Conservation (phyloP, 2,888 invertebrate genomes). For the Rhingia campestris region DNA sequence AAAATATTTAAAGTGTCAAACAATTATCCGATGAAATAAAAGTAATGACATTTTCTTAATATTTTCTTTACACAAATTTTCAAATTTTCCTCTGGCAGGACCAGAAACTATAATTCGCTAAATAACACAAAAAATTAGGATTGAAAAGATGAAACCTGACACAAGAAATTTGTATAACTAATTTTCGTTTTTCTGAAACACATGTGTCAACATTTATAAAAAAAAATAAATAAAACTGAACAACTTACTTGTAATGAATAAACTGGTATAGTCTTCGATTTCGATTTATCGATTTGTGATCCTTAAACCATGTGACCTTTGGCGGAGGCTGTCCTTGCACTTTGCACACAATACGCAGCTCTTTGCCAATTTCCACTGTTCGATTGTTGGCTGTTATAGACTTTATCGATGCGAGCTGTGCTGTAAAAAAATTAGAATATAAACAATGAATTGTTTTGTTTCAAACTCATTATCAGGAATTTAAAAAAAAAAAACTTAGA, state of each 20-base stretch:
- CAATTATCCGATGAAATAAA: no score
- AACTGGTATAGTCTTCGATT: slow-evolving; percentile 82
- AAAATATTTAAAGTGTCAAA: no score
- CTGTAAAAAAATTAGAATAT: slow-evolving; percentile 80
- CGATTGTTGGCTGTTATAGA: slow-evolving; percentile 79
- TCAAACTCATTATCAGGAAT: slow-evolving; percentile 34
- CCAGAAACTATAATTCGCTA: no score
- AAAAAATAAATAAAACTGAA: not conserved
- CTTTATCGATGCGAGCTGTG: slow-evolving; percentile 83
- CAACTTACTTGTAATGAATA: slow-evolving; percentile 81
- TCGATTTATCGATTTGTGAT: slow-evolving; percentile 85
- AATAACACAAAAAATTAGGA: no score
- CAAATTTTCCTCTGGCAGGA: no score
- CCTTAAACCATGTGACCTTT: slow-evolving; percentile 91
- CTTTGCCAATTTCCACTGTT: slow-evolving; percentile 83
- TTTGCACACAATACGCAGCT: slow-evolving; percentile 88
- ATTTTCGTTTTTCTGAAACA: not conserved
- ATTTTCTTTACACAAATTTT: no score
- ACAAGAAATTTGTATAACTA: not conserved
- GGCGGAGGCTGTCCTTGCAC: slow-evolving; percentile 91
- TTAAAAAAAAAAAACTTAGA: slow-evolving; percentile 51
- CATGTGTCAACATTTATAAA: not conserved
- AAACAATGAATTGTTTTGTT: slow-evolving; percentile 72
- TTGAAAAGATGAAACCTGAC: no score
- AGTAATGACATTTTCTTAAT: no score